Base-by-base conservation (phyloP, 1,140 invertebrate genomes). In the Scaptomyza montana region DNA sequence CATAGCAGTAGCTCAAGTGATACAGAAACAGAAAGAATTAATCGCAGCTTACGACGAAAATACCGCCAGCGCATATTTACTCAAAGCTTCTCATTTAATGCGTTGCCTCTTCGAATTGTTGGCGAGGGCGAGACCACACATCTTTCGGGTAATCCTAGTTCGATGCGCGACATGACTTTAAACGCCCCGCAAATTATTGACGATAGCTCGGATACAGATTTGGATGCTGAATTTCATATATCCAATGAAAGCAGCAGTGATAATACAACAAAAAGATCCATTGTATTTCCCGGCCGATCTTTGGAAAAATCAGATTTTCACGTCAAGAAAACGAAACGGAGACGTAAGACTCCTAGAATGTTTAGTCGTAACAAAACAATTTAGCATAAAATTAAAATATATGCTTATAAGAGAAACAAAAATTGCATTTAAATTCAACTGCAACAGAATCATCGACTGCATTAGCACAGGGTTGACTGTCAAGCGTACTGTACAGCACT, bases 211-310 rank as follows among this genome's bases (percentile, higher is more conserved):
- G 81, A 87, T 12, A 56, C 59, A 2, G 78, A 81, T 33, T 59
- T 64, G 39, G 82, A 87, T 8, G 64, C 84, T 0, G 84, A 87
- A 12, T 67, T 65, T 6, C 66, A 89, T 39, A 87, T 87, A 43
- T 89, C 84, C 0, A 67, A 67, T 50, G 82, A 89, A 5, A 89
- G 78, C 43, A 86, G 81, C 30, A 89, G 57, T 30, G 84, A 87
- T 47, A 65, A 56, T 25, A 33, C 59, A 13, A 25, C 43, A n/a
- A 77, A 65, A n/a, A 73, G 55, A 19, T 43, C 69, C 3, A 54
- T 87, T 12, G 59, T 36, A 7, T 89, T 65, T 16, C 41, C 57
- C 5, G 84, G 46, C 1, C 59, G 82, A 0, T 3, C 72, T 0
- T 30, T 87, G 9, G 10, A 25, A 9, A 76, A 76, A 45, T 54